Conservation (phyloP, 1,140 invertebrate genomes). For the Brachionus asplanchnoidis region DNA sequence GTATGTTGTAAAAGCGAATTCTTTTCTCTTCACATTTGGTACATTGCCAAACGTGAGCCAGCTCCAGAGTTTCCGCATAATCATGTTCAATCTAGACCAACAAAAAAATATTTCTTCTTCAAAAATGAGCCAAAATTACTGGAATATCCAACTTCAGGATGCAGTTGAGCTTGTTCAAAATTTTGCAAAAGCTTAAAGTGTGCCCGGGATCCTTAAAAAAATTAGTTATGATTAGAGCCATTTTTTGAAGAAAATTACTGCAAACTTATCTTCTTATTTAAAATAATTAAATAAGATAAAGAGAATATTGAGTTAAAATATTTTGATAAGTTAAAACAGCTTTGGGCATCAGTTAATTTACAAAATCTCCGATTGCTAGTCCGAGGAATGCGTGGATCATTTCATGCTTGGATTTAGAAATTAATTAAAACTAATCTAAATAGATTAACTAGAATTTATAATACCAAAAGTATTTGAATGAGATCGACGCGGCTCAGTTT, state of each 20-base stretch:
- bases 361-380: slow-evolving; percentile 41
- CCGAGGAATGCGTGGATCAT: slow-evolving; percentile 41
- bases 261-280: background rate
- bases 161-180: background rate
- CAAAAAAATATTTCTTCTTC: background rate
- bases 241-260: background rate
- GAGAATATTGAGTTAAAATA: background rate
- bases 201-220: background rate
- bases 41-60: slow-evolving; percentile 31
- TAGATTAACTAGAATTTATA: background rate
- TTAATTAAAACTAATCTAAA: background rate
- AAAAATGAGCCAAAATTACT: background rate
- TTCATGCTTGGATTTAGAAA: slow-evolving; percentile 24
- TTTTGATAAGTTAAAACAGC: background rate
- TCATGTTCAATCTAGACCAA: slow-evolving; percentile 15
- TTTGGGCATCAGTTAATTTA: slow-evolving; percentile 8
- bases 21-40: slow-evolving; percentile 29
- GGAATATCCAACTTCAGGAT: slow-evolving; percentile 28
- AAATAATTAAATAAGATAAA: slow-evolving; percentile 24
- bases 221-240: too few species aligned
- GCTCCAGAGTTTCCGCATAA: background rate
- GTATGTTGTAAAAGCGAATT: slow-evolving; percentile 36
- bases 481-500: slow-evolving; percentile 9
- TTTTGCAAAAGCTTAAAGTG: background rate
- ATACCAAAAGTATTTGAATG: slow-evolving; percentile 32